Evolutionary conservation across 2,888 invertebrate genomes (phyloP).

Genomic region (Diloba caeruleocephala): DNA sequence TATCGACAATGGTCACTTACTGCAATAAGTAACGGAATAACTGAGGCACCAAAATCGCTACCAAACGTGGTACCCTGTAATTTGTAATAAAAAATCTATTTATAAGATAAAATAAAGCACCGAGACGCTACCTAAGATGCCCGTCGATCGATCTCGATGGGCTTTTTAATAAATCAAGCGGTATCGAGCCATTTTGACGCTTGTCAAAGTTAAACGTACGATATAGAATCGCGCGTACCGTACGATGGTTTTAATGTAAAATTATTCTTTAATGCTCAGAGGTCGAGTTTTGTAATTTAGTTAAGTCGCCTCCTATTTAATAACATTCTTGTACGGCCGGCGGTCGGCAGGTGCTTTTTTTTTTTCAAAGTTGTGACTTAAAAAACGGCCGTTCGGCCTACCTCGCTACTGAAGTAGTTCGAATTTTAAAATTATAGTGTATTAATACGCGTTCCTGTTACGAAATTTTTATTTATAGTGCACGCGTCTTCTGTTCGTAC

Average conservation of each 20-base stretch:
- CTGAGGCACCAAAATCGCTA: slow-evolving; percentile 84
- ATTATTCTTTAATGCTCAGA: slow-evolving; percentile 86
- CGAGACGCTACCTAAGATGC: slow-evolving; percentile 87
- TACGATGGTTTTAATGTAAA: slow-evolving; percentile 71
- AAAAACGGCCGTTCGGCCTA: slow-evolving; percentile 67
- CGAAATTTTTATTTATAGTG: slow-evolving; percentile 79
- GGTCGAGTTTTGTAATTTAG: slow-evolving; percentile 88
- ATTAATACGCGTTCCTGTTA: slow-evolving; percentile 81
- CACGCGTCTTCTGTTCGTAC: slow-evolving; percentile 67
- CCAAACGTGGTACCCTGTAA: slow-evolving; percentile 88
- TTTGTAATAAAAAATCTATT: slow-evolving; percentile 89
- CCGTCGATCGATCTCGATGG: slow-evolving; percentile 81
- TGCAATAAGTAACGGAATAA: slow-evolving; percentile 65
- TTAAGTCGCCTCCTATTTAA: slow-evolving; percentile 88
- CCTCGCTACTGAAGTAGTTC: slow-evolving; percentile 87
- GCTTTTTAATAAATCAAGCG: slow-evolving; percentile 81
- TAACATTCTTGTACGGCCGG: slow-evolving; percentile 78
- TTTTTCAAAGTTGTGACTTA: slow-evolving; percentile 66
- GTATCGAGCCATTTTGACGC: slow-evolving; percentile 81
- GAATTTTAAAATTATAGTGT: slow-evolving; percentile 85
- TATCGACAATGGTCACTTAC: slow-evolving; percentile 67
- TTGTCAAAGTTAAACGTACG: slow-evolving; percentile 80
- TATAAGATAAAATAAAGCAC: slow-evolving; percentile 88
- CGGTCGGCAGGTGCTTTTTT: slow-evolving; percentile 83
- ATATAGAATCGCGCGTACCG: slow-evolving; percentile 74